Percentiles rank a stretch among this genome's conserved stretches.
phyloP scores from a whole-genome alignment of 2,113 vertebrate species.

The Thymallus thymallus region DNA sequence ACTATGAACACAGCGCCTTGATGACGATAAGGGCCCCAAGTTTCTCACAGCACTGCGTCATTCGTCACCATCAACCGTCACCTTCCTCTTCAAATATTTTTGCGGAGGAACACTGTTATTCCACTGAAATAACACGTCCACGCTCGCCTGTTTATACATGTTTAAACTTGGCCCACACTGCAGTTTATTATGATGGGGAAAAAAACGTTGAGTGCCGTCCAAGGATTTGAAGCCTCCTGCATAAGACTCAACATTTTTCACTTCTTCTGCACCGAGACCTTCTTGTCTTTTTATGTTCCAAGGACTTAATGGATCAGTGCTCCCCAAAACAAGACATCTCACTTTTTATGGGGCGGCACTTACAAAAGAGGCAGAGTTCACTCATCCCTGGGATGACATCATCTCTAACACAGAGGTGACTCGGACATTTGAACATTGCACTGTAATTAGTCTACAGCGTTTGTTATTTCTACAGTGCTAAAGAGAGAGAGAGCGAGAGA shows the following conservation, averaged over 20 bases:
- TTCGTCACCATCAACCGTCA: slow-evolving; percentile 39
- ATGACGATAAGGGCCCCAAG: slow-evolving; percentile 16
- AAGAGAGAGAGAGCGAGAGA: no score
- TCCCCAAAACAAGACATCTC: slow-evolving; percentile 31
- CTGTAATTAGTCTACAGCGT: slow-evolving; percentile 16
- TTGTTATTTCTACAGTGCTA: slow-evolving; percentile 22
- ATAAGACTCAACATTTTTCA: slow-evolving; percentile 33
- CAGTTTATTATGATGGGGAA: slow-evolving; percentile 51
- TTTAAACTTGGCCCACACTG: slow-evolving; percentile 53
- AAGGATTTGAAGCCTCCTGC: slow-evolving; percentile 31
- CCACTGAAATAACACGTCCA: slow-evolving; percentile 49
- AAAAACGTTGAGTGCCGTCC: slow-evolving; percentile 25
- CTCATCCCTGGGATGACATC: slow-evolving; percentile 20
- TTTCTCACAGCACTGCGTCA: slow-evolving; percentile 14
- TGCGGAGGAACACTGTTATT: neutral
- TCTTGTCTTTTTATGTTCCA: slow-evolving; percentile 49
- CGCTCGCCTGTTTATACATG: slow-evolving; percentile 63
- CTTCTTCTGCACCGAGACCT: slow-evolving; percentile 19
- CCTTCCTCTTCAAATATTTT: no score
- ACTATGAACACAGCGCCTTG: neutral
- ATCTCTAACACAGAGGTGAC: slow-evolving; percentile 17
- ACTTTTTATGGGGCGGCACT: slow-evolving; percentile 38
- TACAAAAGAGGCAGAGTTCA: slow-evolving; percentile 13
- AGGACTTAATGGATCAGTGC: slow-evolving; percentile 29
- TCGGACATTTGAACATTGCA: slow-evolving; percentile 12